A percentile compares a stretch with the other conserved stretches of the same genome.
Conservation (phyloP, 2,113 vertebrate species). For the Ginglymostoma cirratum region DNA sequence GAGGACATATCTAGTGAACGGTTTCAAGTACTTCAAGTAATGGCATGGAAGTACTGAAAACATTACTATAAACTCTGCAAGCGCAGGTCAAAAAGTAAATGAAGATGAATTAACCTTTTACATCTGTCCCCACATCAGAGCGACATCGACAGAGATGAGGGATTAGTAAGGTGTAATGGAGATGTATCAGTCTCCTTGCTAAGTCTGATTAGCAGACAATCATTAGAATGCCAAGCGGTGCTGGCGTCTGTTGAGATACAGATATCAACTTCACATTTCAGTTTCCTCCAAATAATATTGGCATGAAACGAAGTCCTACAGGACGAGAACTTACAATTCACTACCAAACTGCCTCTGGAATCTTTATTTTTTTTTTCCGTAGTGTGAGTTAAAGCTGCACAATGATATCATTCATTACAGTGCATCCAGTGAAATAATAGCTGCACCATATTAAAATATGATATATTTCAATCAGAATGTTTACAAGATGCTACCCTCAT, state of each 20-base stretch:
- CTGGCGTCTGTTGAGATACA: neutral
- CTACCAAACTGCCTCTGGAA: neutral
- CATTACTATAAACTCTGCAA: neutral
- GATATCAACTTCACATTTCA: neutral
- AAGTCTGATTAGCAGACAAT: constrained; percentile 6
- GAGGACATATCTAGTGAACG: neutral
- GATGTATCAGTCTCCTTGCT: neutral
- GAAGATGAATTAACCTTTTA: neutral
- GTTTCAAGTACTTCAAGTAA: neutral
- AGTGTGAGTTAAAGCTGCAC: neutral
- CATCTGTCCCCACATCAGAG: neutral
- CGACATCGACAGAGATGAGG: neutral
- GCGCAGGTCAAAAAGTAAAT: neutral
- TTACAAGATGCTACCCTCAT: neutral
- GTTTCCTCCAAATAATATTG: neutral
- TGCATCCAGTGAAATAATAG: neutral
- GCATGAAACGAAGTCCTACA: neutral
- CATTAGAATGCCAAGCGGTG: neutral
- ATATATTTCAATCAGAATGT: neutral
- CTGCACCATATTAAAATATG: neutral
- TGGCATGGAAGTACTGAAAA: neutral
- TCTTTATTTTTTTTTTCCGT: neutral
- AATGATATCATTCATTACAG: neutral
- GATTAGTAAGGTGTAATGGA: neutral
- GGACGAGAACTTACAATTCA: neutral